Evolutionary conservation across 1,140 invertebrate species (phyloP).

Genomic region (Drosophila asahinai): DNA sequence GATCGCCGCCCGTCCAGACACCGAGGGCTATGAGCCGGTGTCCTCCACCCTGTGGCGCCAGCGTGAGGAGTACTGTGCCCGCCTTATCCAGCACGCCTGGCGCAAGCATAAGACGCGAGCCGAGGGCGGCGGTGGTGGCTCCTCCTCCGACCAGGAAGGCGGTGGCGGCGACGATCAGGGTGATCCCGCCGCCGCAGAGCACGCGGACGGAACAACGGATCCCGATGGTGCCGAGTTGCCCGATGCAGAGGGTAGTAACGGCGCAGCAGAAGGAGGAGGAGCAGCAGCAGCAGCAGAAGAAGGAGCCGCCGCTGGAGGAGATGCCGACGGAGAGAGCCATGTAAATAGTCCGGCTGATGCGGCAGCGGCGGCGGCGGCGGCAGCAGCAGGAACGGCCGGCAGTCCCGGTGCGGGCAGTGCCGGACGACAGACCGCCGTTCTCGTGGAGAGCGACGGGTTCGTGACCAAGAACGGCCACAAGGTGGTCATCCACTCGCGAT

Average conservation of each 20-base stretch:
- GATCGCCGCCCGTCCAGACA: slow-evolving; percentile 91
- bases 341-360: slow-evolving; percentile 73
- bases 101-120: slow-evolving; percentile 92
- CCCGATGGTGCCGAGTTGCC: slow-evolving; percentile 17
- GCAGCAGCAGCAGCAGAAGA: slow-evolving; percentile 35
- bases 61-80: slow-evolving; percentile 97
- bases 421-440: slow-evolving; percentile 90
- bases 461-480: slow-evolving; percentile 94
- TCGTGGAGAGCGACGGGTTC: slow-evolving; percentile 93
- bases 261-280: slow-evolving; percentile 80
- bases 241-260: slow-evolving; percentile 6
- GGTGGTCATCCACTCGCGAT: slow-evolving; percentile 94
- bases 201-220: slow-evolving; percentile 10
- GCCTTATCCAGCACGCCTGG: slow-evolving; percentile 97
- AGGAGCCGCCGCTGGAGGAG: slow-evolving; percentile 77
- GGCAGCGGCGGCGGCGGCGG: slow-evolving; percentile 19
- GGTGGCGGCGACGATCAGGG: slow-evolving; percentile 10
- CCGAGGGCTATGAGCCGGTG: slow-evolving; percentile 95
- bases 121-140: slow-evolving; percentile 85
- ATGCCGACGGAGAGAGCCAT: slow-evolving; percentile 47
- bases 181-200: slow-evolving; percentile 16
- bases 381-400: slow-evolving; percentile 32
- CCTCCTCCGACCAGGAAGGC: slow-evolving; percentile 14
- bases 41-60: slow-evolving; percentile 97
- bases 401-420: slow-evolving; percentile 76